Conservation (phyloP, 2,888 invertebrate genomes). For the Stenchaetothrips biformis region DNA sequence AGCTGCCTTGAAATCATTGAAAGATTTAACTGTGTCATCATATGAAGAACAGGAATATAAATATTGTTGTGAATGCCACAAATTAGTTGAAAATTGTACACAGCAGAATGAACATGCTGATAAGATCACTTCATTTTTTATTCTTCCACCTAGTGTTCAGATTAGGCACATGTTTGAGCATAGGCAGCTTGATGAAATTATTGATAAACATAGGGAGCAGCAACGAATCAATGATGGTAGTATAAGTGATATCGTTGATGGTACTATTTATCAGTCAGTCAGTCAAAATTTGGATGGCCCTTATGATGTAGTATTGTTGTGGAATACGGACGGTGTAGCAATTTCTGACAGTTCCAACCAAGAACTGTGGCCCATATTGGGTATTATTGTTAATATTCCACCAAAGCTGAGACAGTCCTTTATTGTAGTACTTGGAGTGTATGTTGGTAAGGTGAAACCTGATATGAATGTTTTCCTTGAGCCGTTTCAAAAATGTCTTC, state of each 20-base stretch:
- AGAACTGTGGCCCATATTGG: too few relatives aligned
- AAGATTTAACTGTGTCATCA: neutral
- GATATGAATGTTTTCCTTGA: too few relatives aligned
- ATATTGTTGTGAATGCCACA: neutral
- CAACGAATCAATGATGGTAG: neutral
- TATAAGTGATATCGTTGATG: neutral
- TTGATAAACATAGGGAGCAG: neutral
- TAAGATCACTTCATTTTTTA: neutral
- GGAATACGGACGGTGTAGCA: too few relatives aligned
- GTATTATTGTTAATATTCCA: too few relatives aligned
- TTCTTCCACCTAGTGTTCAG: neutral
- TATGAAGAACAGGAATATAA: neutral
- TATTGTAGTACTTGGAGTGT: too few relatives aligned
- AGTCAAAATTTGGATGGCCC: neutral
- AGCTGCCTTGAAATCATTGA: neutral
- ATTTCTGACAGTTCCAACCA: too few relatives aligned
- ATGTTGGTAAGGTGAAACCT: too few relatives aligned
- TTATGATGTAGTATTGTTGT: too few relatives aligned
- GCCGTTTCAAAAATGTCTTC: too few relatives aligned
- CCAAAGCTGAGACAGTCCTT: too few relatives aligned
- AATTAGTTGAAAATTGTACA: neutral
- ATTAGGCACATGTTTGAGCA: neutral
- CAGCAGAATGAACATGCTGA: neutral
- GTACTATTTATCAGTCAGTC: neutral
- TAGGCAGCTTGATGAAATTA: neutral